Conservation (phyloP, 2,113 vertebrate species). For the Potamarius usumacintae region DNA sequence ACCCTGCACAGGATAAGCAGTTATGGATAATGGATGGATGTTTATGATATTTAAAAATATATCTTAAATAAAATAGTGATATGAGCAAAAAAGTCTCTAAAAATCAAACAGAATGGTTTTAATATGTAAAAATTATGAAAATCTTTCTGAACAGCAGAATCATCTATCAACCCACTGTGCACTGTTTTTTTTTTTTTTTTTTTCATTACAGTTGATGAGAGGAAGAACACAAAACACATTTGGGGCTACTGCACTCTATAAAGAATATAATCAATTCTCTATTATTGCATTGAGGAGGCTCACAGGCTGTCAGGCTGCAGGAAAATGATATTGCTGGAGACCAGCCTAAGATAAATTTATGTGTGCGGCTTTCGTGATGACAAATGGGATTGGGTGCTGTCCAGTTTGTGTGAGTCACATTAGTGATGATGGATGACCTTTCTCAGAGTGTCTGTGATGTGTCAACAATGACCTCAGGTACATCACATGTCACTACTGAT, state of each 20-base stretch:
- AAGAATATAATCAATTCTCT: constrained; percentile 75
- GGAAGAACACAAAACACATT: constrained; percentile 68
- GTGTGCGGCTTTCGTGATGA: constrained; percentile 60
- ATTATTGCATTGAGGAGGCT: constrained; percentile 71
- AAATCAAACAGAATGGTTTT: background rate
- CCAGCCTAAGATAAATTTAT: constrained; percentile 69
- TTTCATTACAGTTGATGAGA: constrained; percentile 68
- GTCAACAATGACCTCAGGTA: constrained; percentile 60
- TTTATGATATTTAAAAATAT: background rate
- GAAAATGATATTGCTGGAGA: constrained; percentile 67
- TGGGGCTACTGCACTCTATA: constrained; percentile 61
- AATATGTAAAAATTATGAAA: constrained; percentile 8
- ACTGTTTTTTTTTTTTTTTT: constrained; percentile 27
- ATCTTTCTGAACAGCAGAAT: constrained; percentile 27
- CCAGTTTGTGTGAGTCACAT: constrained; percentile 65
- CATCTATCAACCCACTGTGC: constrained; percentile 61
- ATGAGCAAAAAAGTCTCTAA: background rate
- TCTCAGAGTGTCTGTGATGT: constrained; percentile 46
- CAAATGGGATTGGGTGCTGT: constrained; percentile 60
- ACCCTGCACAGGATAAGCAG: too few relatives aligned
- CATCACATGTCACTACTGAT: constrained; percentile 27
- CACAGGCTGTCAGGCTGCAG: constrained; percentile 67
- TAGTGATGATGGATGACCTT: constrained; percentile 65
- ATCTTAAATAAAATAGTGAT: background rate
- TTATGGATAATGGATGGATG: too few relatives aligned